A percentile compares a stretch with the other conserved stretches of the same genome.
Conservation (phyloP, 2,113 vertebrate species). For the Ursus arctos region DNA sequence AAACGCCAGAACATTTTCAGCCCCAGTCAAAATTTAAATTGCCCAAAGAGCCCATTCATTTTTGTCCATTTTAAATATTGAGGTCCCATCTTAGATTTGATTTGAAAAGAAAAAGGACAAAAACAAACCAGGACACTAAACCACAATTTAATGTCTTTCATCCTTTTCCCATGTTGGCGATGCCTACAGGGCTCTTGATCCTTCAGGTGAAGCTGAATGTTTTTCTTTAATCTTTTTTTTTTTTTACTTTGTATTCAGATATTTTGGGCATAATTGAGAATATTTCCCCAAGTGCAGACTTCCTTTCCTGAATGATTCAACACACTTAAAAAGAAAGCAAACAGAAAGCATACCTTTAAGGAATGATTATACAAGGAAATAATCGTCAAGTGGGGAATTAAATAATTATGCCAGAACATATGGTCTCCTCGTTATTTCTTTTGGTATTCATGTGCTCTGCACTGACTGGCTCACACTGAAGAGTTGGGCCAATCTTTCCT, state of each 20-base stretch:
- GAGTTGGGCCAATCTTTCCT: neutral
- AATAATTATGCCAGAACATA: neutral
- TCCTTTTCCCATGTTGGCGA: neutral
- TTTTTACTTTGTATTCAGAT: constrained; percentile 49
- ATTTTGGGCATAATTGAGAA: neutral
- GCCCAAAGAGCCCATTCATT: neutral
- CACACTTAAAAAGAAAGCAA: constrained; percentile 22
- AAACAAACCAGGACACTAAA: neutral
- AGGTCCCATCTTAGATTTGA: neutral
- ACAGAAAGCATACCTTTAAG: constrained; percentile 1
- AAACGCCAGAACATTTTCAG: neutral
- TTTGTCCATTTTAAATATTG: constrained; percentile 28
- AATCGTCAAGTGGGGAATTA: neutral
- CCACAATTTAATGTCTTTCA: neutral
- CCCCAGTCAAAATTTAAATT: constrained; percentile 3
- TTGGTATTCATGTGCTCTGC: neutral
- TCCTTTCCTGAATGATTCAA: constrained; percentile 44
- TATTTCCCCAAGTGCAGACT: constrained; percentile 34
- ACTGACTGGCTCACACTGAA: neutral
- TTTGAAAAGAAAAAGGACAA: constrained; percentile 22
- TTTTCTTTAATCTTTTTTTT: neutral
- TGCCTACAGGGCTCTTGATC: neutral
- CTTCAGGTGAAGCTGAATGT: neutral
- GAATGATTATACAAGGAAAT: constrained; percentile 8
- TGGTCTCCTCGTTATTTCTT: neutral